These are phyloP conservation scores for Tragelaphus strepsiceros DNA, from an alignment of 2,113 vertebrate genomes.

Conservation along the genomic window DNA sequence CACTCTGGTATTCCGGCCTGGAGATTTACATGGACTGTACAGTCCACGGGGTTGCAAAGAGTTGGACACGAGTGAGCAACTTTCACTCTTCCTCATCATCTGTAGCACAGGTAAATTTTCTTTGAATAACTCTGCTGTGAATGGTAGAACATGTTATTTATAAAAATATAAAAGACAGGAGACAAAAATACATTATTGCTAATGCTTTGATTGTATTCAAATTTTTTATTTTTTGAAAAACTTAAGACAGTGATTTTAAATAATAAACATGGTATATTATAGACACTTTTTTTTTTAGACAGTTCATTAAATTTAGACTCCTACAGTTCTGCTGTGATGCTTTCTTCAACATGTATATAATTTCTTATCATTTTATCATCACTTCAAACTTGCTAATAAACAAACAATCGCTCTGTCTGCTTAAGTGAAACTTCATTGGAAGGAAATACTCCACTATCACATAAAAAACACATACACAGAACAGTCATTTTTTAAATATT, in stretches of 20 bases:
- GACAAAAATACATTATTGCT: background rate
- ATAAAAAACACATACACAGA: constrained; percentile 74
- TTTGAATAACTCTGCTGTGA: background rate
- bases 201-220: constrained; percentile 80
- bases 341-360: constrained; percentile 68
- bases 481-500: constrained; percentile 68
- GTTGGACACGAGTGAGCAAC: background rate
- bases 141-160: background rate
- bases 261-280: constrained; percentile 79
- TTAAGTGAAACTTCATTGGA: constrained; percentile 78
- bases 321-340: constrained; percentile 75
- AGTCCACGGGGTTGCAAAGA: background rate
- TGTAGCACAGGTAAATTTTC: background rate
- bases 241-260: constrained; percentile 83
- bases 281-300: constrained; percentile 69
- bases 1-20: background rate
- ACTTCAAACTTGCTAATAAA: constrained; percentile 68
- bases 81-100: background rate
- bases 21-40: background rate
- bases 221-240: constrained; percentile 84
- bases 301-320: constrained; percentile 75
- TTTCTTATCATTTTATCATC: constrained; percentile 70
- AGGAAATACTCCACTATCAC: constrained; percentile 79
- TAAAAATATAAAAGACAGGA: background rate
- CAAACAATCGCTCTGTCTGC: constrained; percentile 68